A percentile compares a stretch with the other conserved stretches of the same genome.
phyloP scores from a whole-genome alignment of 2,113 vertebrate species.

The Cromileptes altivelis region DNA sequence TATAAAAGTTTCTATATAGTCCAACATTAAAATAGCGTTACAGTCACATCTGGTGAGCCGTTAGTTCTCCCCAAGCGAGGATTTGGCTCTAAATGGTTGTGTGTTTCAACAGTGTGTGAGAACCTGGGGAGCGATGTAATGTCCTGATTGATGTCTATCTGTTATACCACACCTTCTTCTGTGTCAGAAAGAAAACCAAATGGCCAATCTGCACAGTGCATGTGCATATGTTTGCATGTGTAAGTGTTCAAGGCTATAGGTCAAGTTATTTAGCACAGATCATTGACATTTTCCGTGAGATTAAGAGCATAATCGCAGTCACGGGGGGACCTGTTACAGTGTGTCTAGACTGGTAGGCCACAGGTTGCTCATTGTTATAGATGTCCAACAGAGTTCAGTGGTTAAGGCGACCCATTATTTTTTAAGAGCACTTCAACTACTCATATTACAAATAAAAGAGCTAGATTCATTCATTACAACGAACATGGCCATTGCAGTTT shows the following conservation, averaged over 20 bases:
- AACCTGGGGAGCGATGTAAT: conserved; percentile 21
- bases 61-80: conserved; percentile 17
- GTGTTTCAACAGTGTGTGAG: background rate
- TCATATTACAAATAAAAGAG: conserved; percentile 8
- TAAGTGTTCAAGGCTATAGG: conserved; percentile 20
- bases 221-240: conserved; percentile 3
- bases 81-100: conserved; percentile 5
- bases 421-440: conserved; percentile 21
- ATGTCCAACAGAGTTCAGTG: conserved; percentile 27
- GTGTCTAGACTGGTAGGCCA: conserved; percentile 62
- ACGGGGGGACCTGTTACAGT: conserved; percentile 54
- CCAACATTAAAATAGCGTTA: conserved; percentile 39
- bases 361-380: conserved; percentile 57
- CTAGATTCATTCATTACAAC: background rate
- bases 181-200: conserved; percentile 17
- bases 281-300: conserved; percentile 64
- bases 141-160: conserved; percentile 31
- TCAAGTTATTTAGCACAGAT: conserved; percentile 57
- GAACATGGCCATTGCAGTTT: background rate
- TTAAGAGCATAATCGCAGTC: conserved; percentile 69
- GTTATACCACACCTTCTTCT: conserved; percentile 24
- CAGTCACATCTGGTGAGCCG: conserved; percentile 61
- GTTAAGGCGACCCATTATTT: conserved; percentile 32
- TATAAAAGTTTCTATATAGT: conserved; percentile 19
- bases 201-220: background rate